A percentile compares a stretch with the other conserved stretches of the same genome.
Conservation (phyloP, 2,888 invertebrate species). For the Caenorhabditis sinica region DNA sequence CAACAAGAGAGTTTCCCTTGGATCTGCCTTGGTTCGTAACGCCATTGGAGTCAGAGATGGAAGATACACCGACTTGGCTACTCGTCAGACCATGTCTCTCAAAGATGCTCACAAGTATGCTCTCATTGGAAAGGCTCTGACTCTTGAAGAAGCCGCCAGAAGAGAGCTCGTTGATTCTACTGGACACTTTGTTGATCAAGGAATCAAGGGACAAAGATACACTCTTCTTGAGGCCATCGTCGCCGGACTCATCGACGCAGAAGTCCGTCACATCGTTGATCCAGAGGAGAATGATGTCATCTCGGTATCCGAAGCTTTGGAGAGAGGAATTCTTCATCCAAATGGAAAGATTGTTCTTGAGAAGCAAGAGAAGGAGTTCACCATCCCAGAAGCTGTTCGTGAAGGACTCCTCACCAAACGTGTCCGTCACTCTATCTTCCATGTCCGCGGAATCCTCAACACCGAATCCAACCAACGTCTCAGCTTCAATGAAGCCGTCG, state of each 20-base stretch:
- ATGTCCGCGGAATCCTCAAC: conserved; percentile 93
- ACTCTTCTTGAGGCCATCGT: conserved; percentile 92
- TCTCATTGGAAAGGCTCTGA: conserved; percentile 92
- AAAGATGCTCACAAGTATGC: conserved; percentile 91
- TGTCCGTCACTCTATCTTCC: conserved; percentile 92
- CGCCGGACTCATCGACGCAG: conserved; percentile 92
- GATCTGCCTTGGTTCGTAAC: conserved; percentile 91
- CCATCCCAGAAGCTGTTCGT: conserved; percentile 92
- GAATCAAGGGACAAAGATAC: conserved; percentile 87
- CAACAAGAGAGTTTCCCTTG: conserved; percentile 90
- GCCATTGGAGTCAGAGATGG: conserved; percentile 88
- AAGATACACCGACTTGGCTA: conserved; percentile 89
- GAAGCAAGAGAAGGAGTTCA: conserved; percentile 77
- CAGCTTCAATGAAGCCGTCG: conserved; percentile 90
- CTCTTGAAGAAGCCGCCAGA: conserved; percentile 92
- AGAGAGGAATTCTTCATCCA: conserved; percentile 89
- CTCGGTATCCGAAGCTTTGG: conserved; percentile 92
- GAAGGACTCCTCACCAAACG: conserved; percentile 93
- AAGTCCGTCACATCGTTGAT: conserved; percentile 91
- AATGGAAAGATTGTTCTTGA: conserved; percentile 87
- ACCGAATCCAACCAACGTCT: conserved; percentile 90
- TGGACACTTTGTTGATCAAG: conserved; percentile 91
- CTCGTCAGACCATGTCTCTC: conserved; percentile 89
- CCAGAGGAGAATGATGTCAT: conserved; percentile 90
- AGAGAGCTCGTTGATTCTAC: conserved; percentile 89